Conservation (phyloP, 2,797 vertebrate genomes). For the Crax fasciolata region DNA sequence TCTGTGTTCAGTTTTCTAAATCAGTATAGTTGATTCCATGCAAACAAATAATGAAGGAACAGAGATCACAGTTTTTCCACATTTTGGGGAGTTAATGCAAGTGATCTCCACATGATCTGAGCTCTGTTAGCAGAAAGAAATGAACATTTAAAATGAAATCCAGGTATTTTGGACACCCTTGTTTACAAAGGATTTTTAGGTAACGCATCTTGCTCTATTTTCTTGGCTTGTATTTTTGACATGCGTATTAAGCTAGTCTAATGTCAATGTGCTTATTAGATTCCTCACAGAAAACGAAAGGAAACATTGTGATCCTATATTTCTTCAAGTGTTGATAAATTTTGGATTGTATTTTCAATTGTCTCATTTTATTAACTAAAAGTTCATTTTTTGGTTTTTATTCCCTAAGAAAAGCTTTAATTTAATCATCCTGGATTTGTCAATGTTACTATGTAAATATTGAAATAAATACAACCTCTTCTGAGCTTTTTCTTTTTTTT, state of each 20-base stretch:
- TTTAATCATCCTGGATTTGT: background rate
- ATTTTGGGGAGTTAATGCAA: background rate
- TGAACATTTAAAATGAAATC: background rate
- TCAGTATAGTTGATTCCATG: background rate
- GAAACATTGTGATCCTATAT: background rate
- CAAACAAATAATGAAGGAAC: background rate
- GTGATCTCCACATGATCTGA: background rate
- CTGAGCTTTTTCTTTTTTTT: background rate
- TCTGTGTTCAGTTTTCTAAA: background rate
- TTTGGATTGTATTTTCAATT: background rate
- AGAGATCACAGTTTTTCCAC: background rate
- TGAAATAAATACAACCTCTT: background rate
- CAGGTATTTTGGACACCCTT: background rate
- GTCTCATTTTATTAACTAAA: background rate
- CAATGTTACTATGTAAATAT: background rate
- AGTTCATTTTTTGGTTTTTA: background rate
- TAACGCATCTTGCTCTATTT: background rate
- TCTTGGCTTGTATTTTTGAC: background rate
- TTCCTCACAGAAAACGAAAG: background rate
- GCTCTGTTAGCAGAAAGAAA: background rate
- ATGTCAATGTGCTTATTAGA: background rate
- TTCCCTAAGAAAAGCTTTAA: background rate
- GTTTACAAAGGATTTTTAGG: background rate
- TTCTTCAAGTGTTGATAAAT: background rate
- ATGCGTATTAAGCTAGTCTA: background rate